Base-by-base conservation (phyloP, 2,797 vertebrate species). In the Prunella strophiata region DNA sequence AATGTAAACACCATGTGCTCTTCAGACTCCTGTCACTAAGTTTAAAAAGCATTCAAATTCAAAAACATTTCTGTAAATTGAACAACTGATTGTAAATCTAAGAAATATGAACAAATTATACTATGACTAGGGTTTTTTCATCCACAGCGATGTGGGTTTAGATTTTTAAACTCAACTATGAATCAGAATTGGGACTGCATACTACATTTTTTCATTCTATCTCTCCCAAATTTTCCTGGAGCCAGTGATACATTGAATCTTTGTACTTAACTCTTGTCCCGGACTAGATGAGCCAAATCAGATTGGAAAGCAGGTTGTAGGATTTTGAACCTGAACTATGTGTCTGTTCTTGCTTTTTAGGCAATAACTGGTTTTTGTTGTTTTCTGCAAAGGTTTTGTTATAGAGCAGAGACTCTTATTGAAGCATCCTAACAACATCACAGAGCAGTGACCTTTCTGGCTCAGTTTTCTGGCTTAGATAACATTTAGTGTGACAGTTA, bases 111-210 rank as follows among this genome's bases (percentile, higher is more conserved):
- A 73, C 2, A 0, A 48, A 26, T 67, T 36, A 5, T 10, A 2
- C 15, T 74, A 12, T 18, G 4, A 50, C 8, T 26, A 62, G 4
- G 4, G 13, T 48, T 29, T 61, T 88, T 83, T 77, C 8, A 20
- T 58, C 9, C 29, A 14, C 13, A n/a, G 0, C 25, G 2, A 4
- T 20, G 4, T 34, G 7, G 1, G 9, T 80, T 77, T 30, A 51
- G 13, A 40, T 72, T 79, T 78, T 76, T 47, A 3, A 88, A 32
- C 3, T 65, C 32, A 51, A 1, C 14, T 29, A 27, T 57, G n/a
- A 70, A 51, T 7, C 5, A 61, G 5, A 72, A 15, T 20, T 57
- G 20, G 17, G 10, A 68, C 18, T n/a, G 1, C 40, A 22, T 23
- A 25, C 7, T 59, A 1, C 23, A 36, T 36, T 45, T 87, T 76